These are phyloP conservation scores for Pelecanoides urinatrix DNA, from an alignment of 2,113 vertebrate species.

Conservation along the genomic window DNA sequence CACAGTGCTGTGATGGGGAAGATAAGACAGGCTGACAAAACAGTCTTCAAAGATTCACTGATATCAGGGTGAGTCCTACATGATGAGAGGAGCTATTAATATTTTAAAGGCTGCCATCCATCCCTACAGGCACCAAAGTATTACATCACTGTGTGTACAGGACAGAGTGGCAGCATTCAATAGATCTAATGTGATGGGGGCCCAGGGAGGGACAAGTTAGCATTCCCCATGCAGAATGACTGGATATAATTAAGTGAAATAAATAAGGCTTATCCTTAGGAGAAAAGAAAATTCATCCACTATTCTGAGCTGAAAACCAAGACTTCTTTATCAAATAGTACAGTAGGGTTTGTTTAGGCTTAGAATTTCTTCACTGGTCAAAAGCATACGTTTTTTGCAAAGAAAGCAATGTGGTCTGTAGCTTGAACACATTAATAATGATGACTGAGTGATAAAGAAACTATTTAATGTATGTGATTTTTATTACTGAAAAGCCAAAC, in stretches of 20 bases:
- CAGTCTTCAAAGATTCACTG: not conserved
- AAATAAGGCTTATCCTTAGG: slow-evolving; percentile 14
- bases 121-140: not conserved
- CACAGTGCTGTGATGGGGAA: not conserved
- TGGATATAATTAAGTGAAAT: slow-evolving; percentile 39
- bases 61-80: not conserved
- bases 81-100: slow-evolving; percentile 55
- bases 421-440: not conserved
- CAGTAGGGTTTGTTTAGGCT: not conserved
- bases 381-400: not conserved
- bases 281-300: not conserved
- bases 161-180: slow-evolving; percentile 31
- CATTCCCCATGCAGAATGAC: not conserved
- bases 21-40: slow-evolving; percentile 13
- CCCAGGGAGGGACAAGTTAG: not conserved
- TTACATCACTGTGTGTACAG: slow-evolving; percentile 23
- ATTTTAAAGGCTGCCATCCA: slow-evolving; percentile 60
- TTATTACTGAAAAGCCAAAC: slow-evolving; percentile 49
- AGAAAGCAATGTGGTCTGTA: not conserved
- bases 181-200: not conserved
- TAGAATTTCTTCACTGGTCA: not conserved
- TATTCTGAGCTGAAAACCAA: not conserved
- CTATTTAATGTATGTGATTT: not conserved
- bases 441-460: not conserved
- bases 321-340: not conserved